These are phyloP conservation scores for Drosophila mettleri DNA, from an alignment of 2,888 invertebrate genomes.

Conservation along the genomic window DNA sequence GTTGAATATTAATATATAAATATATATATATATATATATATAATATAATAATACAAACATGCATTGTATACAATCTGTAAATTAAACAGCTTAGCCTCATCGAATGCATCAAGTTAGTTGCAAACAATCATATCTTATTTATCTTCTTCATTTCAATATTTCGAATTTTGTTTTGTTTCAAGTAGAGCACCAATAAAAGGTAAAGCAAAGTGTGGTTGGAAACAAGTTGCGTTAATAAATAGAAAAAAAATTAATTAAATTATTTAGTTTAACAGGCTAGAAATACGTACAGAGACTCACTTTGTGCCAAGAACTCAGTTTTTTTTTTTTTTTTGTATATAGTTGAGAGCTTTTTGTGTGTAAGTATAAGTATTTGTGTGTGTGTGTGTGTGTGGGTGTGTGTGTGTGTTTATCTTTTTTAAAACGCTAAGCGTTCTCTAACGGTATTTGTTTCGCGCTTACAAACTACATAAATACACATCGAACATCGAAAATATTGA, in stretches of 20 bases:
- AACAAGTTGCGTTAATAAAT: constrained; percentile 53
- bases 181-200: constrained; percentile 71
- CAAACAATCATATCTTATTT: constrained; percentile 11
- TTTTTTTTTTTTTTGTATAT: constrained; percentile 29
- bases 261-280: constrained; percentile 42
- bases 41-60: constrained; percentile 33
- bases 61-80: constrained; percentile 41
- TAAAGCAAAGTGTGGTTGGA: constrained; percentile 40
- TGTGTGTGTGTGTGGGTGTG: constrained; percentile 18
- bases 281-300: constrained; percentile 35
- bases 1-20: constrained; percentile 12
- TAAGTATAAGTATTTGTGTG: constrained; percentile 24
- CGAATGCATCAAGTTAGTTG: constrained; percentile 53
- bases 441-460: constrained; percentile 69
- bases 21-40: constrained; percentile 25
- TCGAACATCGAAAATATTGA: constrained; percentile 79
- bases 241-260: constrained; percentile 26
- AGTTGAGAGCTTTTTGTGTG: constrained; percentile 47
- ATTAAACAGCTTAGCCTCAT: constrained; percentile 60
- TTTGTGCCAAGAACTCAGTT: background rate
- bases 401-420: constrained; percentile 61
- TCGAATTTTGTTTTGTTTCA: constrained; percentile 27
- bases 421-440: constrained; percentile 77
- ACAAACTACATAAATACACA: constrained; percentile 79
- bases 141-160: constrained; percentile 24